Evolutionary conservation across 2,888 invertebrate genomes (phyloP).

Genomic region (Furcula furcula): DNA sequence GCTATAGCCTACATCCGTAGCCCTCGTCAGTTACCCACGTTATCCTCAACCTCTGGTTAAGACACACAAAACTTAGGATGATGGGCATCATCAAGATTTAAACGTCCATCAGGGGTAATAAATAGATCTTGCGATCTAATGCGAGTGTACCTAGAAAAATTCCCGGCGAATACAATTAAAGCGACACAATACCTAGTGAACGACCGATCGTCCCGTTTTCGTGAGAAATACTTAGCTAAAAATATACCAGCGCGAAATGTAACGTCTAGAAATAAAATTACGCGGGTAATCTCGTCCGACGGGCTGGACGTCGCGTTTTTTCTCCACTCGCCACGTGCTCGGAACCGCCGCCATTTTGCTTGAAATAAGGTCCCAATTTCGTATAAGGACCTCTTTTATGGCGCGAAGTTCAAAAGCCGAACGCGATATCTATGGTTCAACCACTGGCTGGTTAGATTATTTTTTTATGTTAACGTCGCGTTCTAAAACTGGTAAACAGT

Average conservation of each 20-base stretch:
- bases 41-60: too few relatives aligned
- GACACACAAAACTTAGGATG: too few relatives aligned
- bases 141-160: too few relatives aligned
- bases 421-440: conserved; percentile 21
- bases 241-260: conserved; percentile 58
- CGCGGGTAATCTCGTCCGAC: conserved; percentile 38
- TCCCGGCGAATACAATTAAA: too few relatives aligned
- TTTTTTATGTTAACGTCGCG: conserved; percentile 7
- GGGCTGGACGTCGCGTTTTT: conserved; percentile 31
- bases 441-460: conserved; percentile 18
- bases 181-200: conserved; percentile 44
- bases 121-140: too few relatives aligned
- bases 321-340: conserved; percentile 42
- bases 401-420: neutral
- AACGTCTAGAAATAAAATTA: conserved; percentile 62
- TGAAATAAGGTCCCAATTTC: conserved; percentile 17
- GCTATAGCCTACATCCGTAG: too few relatives aligned
- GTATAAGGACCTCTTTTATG: conserved; percentile 10
- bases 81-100: too few relatives aligned
- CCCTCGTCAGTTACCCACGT: too few relatives aligned
- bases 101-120: too few relatives aligned
- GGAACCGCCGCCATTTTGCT: conserved; percentile 43
- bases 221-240: conserved; percentile 43
- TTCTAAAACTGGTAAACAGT: conserved; percentile 24
- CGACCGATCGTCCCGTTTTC: conserved; percentile 39